A percentile compares a stretch with the other conserved stretches of the same genome.
These are phyloP conservation scores for Tokudaia muenninki DNA, from an alignment of 2,797 vertebrate species.

Conservation along the genomic window DNA sequence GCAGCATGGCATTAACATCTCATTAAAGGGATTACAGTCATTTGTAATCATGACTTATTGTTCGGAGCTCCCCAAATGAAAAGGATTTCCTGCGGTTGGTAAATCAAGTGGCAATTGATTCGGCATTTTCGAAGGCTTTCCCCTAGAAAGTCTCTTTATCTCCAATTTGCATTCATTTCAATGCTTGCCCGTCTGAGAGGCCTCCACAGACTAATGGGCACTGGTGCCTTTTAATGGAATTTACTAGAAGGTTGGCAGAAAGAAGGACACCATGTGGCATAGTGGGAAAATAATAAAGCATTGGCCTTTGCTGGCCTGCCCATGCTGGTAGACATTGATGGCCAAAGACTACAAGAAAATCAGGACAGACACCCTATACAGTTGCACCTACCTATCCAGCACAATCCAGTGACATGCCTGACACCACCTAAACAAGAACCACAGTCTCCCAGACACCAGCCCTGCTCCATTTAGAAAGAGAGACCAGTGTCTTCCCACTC, in stretches of 20 bases:
- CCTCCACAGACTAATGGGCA: background rate
- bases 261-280: background rate
- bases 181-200: conserved; percentile 19
- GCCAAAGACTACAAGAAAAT: background rate
- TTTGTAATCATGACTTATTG: conserved; percentile 68
- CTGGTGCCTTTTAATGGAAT: background rate
- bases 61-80: conserved; percentile 66
- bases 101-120: conserved; percentile 79
- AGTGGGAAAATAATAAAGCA: background rate
- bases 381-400: background rate
- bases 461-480: too few relatives aligned
- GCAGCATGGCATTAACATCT: conserved; percentile 39
- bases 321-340: background rate
- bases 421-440: background rate
- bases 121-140: conserved; percentile 58
- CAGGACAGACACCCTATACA: background rate
- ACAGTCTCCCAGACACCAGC: background rate
- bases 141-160: conserved; percentile 64
- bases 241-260: background rate
- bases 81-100: conserved; percentile 72
- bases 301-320: background rate
- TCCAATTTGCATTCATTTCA: conserved; percentile 67
- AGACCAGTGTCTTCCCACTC: background rate
- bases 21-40: conserved; percentile 71
- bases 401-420: background rate